Base-by-base conservation (phyloP, 2,888 invertebrate genomes). In the Platycheirus rosarum region DNA sequence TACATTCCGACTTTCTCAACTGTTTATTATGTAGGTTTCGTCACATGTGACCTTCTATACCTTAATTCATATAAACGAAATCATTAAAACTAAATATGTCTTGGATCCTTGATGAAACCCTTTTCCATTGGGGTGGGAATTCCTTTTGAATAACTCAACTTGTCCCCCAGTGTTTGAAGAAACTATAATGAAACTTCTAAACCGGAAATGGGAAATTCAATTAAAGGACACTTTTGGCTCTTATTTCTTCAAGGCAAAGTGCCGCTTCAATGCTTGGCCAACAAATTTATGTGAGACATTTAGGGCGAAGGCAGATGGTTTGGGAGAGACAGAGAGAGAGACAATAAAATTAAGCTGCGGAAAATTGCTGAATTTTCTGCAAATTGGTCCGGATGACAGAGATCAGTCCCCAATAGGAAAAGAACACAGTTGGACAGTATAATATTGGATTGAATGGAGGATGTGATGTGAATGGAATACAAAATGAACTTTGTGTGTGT, bases 321-420 rank as follows among this genome's bases (percentile, higher is more conserved):
- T 6, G 2, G 44, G 44, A n/a, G n/a, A n/a, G n/a, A n/a, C n/a
- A n/a, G n/a, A n/a, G 20, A 16, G 32, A 7, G 35, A 11, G 63
- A 37, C 75, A 80, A 80, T 80, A 69, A 80, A 80, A 80, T 80
- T 80, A 80, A 76, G 76, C 70, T 80, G 80, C 70, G 76, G 80
- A 80, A 80, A 76, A 80, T 80, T 80, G 75, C 75, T 57, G 80
- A 80, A 62, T 80, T 75, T 75, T 80, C 70, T 57, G 65, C 65
- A 76, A 80, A 76, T 76, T 60, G 70, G 44, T 57, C 49, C 26
- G 55, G 68, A 74, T 79, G 79, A 69, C 69, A 79, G 69, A 46
- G 69, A 63, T 53, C 60, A 57, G 6, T 57, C 57, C 40, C 40
- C 57, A 55, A 48, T 57, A 11, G 13, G 6, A 14, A 37, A 29